phyloP scores from a whole-genome alignment of 2,113 vertebrate genomes.

The Dermatemys mawii region DNA sequence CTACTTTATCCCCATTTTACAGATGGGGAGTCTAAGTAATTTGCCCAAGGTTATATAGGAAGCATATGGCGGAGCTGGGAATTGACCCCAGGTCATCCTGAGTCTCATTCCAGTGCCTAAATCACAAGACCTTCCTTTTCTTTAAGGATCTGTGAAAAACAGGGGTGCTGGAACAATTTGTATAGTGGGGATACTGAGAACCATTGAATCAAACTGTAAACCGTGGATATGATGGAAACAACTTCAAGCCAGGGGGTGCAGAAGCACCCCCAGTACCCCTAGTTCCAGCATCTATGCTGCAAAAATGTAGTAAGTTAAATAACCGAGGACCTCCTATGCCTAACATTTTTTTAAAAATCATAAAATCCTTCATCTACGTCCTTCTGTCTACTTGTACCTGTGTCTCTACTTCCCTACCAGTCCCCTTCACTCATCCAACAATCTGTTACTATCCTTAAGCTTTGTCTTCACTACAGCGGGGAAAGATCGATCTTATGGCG shows the following conservation, averaged over 20 bases:
- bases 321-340: neutral
- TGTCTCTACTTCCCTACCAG: neutral
- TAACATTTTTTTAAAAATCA: neutral
- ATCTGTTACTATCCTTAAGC: too few species aligned
- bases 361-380: neutral
- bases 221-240: too few species aligned
- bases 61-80: neutral
- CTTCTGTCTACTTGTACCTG: neutral
- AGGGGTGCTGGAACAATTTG: too few species aligned
- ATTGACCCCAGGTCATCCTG: neutral
- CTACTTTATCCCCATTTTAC: neutral
- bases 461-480: too few species aligned
- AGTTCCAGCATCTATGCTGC: neutral
- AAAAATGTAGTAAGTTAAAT: neutral
- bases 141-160: neutral
- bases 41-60: neutral
- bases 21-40: neutral
- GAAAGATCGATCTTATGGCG: too few species aligned
- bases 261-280: too few species aligned
- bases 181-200: too few species aligned
- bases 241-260: too few species aligned
- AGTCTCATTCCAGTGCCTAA: neutral
- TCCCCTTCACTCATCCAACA: accelerated
- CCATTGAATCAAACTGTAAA: too few species aligned
- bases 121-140: neutral